These are phyloP conservation scores for Keiferia lycopersicella DNA, from an alignment of 2,888 invertebrate genomes.

Conservation along the genomic window DNA sequence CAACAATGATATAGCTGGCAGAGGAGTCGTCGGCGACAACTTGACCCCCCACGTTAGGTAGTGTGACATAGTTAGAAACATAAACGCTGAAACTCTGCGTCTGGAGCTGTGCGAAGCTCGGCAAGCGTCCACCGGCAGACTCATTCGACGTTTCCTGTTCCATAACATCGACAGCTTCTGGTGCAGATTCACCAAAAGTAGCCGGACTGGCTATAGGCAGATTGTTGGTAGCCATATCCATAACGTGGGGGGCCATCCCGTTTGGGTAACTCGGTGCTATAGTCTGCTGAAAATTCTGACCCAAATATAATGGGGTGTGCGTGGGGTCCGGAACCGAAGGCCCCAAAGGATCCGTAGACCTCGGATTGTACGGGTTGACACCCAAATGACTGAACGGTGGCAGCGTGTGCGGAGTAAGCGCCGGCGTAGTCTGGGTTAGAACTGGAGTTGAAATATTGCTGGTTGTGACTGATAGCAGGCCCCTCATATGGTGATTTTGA, in stretches of 20 bases:
- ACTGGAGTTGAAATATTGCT: conserved; percentile 83
- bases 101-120: conserved; percentile 85
- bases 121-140: conserved; percentile 77
- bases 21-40: conserved; percentile 78
- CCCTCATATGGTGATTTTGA: conserved; percentile 93
- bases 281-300: conserved; percentile 82
- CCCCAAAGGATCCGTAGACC: conserved; percentile 82
- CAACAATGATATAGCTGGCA: conserved; percentile 73
- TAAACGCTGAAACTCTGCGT: conserved; percentile 80
- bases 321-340: conserved; percentile 81
- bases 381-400: conserved; percentile 82
- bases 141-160: conserved; percentile 71
- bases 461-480: conserved; percentile 92
- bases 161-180: conserved; percentile 74
- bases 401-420: conserved; percentile 80
- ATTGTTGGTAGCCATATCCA: conserved; percentile 87
- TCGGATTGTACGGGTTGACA: conserved; percentile 81
- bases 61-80: conserved; percentile 81
- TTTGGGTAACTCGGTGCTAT: conserved; percentile 89
- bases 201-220: conserved; percentile 86
- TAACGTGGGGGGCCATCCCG: conserved; percentile 93
- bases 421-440: conserved; percentile 79
- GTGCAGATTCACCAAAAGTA: conserved; percentile 89
- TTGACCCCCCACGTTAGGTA: conserved; percentile 91
- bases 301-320: conserved; percentile 82